Base-by-base conservation (phyloP, 2,113 vertebrate genomes). In the Odocoileus virginianus region DNA sequence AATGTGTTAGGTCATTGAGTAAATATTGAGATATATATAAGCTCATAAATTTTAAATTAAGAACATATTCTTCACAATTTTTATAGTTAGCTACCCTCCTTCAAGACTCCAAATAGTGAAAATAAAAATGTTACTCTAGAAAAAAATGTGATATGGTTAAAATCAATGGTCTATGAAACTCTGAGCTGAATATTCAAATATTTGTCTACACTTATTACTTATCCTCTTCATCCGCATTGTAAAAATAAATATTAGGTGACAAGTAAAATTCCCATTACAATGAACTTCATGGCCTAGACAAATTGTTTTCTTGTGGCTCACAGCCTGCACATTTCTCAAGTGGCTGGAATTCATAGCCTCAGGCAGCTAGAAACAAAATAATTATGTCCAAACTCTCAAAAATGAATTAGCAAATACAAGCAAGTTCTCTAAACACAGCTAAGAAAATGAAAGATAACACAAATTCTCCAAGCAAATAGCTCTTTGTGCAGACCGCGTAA, bases 321-420 rank as follows among this genome's bases (percentile, higher is more conserved):
- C 87, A 84, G 54, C 33, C 21, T 43, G 11, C 10, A 47, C 57
- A 84, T 89, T 87, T 81, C 43, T 92, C 54, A 52, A 87, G 54
- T 86, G 85, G 10, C 78, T 93, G 36, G 33, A 89, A 96, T 87
- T 89, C 11, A 79, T 54, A 81, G 40, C 55, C 76, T 93, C 28
- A 61, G 67, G 58, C 55, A 92, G 36, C 45, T 93, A 16, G 67
- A 89, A 87, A 93, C 82, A 12, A 95, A 96, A 90, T 60, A 33
- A 15, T 14, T 82, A 3, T 43, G 36, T 89, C 28, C 55, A 82
- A 92, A 71, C n/a, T 92, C 55, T 89, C n/a, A 89, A 81, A 92
- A 95, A 90, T 55, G 16, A 94, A 95, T 91, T 92, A 96, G 16
- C 36, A 93, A 97, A 82, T 76, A 47, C 25, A 81, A 95, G 76